A percentile compares a stretch with the other conserved stretches of the same genome.
phyloP scores from a whole-genome alignment of 2,888 invertebrate genomes.

The Machimus rusticus region DNA sequence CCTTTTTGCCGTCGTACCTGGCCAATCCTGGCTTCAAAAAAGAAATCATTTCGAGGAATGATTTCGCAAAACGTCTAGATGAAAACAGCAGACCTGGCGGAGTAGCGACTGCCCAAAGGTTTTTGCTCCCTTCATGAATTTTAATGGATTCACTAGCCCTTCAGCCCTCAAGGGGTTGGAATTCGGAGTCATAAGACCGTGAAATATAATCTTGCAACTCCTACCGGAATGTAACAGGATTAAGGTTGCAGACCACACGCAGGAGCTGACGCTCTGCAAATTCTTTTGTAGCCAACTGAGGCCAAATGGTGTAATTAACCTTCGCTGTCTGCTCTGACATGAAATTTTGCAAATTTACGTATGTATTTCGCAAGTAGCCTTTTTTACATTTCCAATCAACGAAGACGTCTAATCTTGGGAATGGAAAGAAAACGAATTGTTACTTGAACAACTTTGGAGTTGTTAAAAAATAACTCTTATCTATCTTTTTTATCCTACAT shows the following conservation, averaged over 20 bases:
- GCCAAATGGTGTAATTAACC: background rate
- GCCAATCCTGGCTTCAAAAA: background rate
- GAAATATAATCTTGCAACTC: background rate
- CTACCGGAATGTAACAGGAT: background rate
- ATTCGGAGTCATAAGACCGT: background rate
- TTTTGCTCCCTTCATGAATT: background rate
- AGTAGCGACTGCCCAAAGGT: background rate
- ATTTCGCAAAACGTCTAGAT: background rate
- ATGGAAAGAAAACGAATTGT: no score
- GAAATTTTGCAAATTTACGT: background rate
- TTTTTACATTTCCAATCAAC: no score
- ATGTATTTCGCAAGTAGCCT: no score
- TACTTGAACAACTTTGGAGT: no score
- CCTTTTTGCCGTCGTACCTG: background rate
- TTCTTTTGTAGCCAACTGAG: background rate
- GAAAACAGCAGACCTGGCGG: background rate
- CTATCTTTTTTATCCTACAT: no score
- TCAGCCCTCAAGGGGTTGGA: background rate
- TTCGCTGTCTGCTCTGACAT: background rate
- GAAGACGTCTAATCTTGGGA: no score
- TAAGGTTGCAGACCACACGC: background rate
- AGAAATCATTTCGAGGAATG: background rate
- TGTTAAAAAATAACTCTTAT: no score
- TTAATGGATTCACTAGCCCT: background rate
- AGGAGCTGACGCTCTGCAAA: background rate